Base-by-base conservation (phyloP, 2,888 invertebrate genomes). In the Mythimna albipuncta region DNA sequence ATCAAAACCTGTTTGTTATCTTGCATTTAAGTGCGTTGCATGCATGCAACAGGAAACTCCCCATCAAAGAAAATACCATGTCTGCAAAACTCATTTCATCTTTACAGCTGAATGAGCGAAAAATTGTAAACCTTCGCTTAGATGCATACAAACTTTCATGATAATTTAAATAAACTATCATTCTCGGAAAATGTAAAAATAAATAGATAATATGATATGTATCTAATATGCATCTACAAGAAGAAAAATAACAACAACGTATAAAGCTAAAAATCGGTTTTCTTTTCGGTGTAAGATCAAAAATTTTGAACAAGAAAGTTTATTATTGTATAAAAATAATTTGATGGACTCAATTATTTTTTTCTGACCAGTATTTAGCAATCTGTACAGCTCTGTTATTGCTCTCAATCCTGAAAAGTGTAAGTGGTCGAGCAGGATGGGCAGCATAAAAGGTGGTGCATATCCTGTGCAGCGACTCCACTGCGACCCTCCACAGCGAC, bases 21-120 rank as follows among this genome's bases (percentile, higher is more conserved):
- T 41, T 21, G n/a, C 32, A 32, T 26, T 7, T 55, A 73, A 26
- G 21, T 61, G 26, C 19, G 35, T 65, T 47, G 64, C 16, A n/a
- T 78, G 63, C 11, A 2, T 70, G 58, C 2, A 11, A 54, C 79
- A 72, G 72, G 64, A 79, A 64, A 62, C 35, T 44, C 59, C 41
- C n/a, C 35, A 55, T 79, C 52, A 41, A 72, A 52, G 64, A 57
- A 64, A 72, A 55, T 64, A 0, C 5, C 11, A 26, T 61, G 21
- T 71, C 47, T 70, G 19, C 47, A 54, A 44, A 52, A 69, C 52
- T 47, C 1, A 32, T 69, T 44, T 13, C 21, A 7, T 44, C 13
- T 38, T 72, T 47, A 52, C n/a, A n/a, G 7, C 7, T 50, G 19
- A 19, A 50, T n/a, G 6, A 2, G 3, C 7, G 50, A n/a, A 52